Conservation (phyloP, 2,113 vertebrate species). For the Elgaria multicarinata region DNA sequence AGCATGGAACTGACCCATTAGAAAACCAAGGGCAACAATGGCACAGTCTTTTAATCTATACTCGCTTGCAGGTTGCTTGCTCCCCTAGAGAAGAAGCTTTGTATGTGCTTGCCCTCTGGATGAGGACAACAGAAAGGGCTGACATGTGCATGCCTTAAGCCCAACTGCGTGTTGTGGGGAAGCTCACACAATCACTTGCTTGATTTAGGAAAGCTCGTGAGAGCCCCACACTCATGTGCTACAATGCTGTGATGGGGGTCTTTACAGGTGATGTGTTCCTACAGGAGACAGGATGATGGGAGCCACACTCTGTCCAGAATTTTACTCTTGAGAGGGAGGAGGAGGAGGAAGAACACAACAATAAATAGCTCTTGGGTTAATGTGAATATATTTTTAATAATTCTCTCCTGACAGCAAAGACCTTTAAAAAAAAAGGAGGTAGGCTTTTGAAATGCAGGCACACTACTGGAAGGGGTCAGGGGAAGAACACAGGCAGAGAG, state of each 20-base stretch:
- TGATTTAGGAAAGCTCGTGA: background rate
- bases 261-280: background rate
- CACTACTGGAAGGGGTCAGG: background rate
- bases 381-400: background rate
- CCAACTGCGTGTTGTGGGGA: background rate
- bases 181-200: background rate
- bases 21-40: background rate
- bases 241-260: background rate
- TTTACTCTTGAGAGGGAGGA: background rate
- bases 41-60: background rate
- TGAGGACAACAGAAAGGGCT: background rate
- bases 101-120: too few relatives aligned
- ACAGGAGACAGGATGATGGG: background rate
- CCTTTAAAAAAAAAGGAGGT: too few relatives aligned
- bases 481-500: background rate
- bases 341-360: background rate
- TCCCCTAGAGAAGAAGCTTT: background rate
- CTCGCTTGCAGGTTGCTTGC: background rate
- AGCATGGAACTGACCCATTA: background rate
- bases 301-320: background rate
- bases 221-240: background rate
- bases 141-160: background rate
- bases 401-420: background rate
- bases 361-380: background rate
- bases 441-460: background rate